phyloP scores from a whole-genome alignment of 35 echinoderm and acorn worm genomes.

The Amphiura filiformis region DNA sequence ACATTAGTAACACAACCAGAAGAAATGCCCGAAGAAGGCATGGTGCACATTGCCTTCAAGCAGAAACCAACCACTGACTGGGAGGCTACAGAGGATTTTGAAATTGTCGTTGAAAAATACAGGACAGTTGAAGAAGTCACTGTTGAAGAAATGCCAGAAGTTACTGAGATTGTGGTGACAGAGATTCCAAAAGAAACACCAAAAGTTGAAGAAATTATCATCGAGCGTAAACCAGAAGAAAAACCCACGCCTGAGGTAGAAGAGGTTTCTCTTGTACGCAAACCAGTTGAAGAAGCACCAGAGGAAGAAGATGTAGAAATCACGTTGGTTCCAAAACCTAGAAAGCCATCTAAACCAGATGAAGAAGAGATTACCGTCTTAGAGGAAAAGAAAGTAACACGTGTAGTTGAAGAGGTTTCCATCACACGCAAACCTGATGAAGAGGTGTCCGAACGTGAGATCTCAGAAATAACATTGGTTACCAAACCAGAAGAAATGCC shows the following conservation, averaged over 20 bases:
- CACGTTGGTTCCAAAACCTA: neutral
- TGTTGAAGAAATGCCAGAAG: neutral
- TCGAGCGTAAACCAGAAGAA: neutral
- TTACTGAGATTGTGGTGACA: neutral
- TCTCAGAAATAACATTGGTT: neutral
- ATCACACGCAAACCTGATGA: too few species aligned
- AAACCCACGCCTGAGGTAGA: neutral
- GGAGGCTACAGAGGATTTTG: neutral
- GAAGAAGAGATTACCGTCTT: too few species aligned
- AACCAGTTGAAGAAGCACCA: neutral
- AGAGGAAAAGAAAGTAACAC: too few species aligned
- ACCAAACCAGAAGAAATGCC: neutral
- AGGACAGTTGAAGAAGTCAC: neutral
- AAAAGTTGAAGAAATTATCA: neutral
- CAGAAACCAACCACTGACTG: neutral
- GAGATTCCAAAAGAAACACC: neutral
- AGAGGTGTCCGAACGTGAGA: neutral
- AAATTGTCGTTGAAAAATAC: neutral
- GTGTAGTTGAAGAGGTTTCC: neutral
- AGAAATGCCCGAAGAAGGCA: neutral
- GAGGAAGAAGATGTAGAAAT: neutral
- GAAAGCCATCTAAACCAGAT: neutral
- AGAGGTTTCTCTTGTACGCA: neutral
- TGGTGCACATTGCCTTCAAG: neutral
- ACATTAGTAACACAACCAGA: constrained; percentile 12